These are phyloP conservation scores for Drosophila stalkeri DNA, from an alignment of 2,888 invertebrate species.

Conservation along the genomic window DNA sequence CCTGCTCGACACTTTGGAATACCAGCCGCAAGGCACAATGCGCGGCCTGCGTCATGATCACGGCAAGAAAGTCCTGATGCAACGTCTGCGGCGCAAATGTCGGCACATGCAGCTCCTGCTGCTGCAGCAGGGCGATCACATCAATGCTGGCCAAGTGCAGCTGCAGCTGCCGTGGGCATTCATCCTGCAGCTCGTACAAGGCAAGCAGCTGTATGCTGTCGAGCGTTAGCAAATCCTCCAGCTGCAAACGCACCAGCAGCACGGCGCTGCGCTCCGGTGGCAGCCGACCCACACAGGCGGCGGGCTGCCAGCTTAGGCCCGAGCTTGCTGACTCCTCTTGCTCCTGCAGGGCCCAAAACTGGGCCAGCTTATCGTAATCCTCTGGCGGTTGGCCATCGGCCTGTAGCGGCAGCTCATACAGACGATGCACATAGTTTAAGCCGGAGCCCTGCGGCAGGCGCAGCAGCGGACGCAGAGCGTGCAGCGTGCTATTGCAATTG, in stretches of 20 bases:
- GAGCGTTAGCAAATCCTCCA: slow-evolving; percentile 49
- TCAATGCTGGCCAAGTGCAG: slow-evolving; percentile 52
- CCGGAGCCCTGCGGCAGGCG: slow-evolving; percentile 17
- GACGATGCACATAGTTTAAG: slow-evolving; percentile 56
- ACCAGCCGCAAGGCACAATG: slow-evolving; percentile 58
- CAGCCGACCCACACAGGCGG: slow-evolving; percentile 35
- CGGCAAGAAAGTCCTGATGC: slow-evolving; percentile 81
- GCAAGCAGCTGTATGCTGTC: slow-evolving; percentile 45
- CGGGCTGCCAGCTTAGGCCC: slow-evolving; percentile 47
- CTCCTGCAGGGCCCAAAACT: slow-evolving; percentile 64
- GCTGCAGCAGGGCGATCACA: slow-evolving; percentile 49
- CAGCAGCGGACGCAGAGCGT: slow-evolving; percentile 51
- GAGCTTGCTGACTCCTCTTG: slow-evolving; percentile 42
- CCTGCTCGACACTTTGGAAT: slow-evolving; percentile 26
- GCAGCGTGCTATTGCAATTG: slow-evolving; percentile 32
- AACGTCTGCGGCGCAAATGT: slow-evolving; percentile 62
- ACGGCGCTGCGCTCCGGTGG: slow-evolving; percentile 78
- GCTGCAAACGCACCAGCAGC: slow-evolving; percentile 67
- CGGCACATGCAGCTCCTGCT: slow-evolving; percentile 55
- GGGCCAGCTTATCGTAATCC: slow-evolving; percentile 59
- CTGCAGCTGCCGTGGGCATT: slow-evolving; percentile 40
- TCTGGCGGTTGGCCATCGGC: slow-evolving; percentile 58
- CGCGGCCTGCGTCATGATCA: slow-evolving; percentile 65
- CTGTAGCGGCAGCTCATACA: slow-evolving; percentile 72
- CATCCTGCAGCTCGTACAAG: slow-evolving; percentile 45